Percentiles rank a stretch among this genome's conserved stretches.
These are phyloP conservation scores for Dryococelus australis DNA, from an alignment of 2,888 invertebrate species.

Conservation along the genomic window DNA sequence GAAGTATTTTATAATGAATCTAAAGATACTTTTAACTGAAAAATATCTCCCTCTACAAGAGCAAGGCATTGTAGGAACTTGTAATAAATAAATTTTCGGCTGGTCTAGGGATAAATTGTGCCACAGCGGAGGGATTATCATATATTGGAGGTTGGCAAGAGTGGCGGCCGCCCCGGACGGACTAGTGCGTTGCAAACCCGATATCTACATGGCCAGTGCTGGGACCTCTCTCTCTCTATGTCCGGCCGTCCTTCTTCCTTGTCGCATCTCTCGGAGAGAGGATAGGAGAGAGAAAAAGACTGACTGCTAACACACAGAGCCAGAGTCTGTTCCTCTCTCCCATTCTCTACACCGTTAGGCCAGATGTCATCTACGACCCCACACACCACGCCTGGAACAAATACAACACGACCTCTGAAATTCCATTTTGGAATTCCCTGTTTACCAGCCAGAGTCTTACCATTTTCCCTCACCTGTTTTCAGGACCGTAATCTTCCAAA, in stretches of 20 bases:
- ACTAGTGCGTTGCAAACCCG: slow-evolving; percentile 19
- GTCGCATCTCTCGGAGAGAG: slow-evolving; percentile 44
- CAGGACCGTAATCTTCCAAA: no score
- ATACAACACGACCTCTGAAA: background rate
- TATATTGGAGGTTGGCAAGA: no score
- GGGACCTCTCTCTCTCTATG: background rate
- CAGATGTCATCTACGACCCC: background rate
- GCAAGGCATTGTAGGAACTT: no score
- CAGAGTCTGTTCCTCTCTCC: slow-evolving; percentile 53
- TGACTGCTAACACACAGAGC: slow-evolving; percentile 51
- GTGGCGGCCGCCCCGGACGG: background rate
- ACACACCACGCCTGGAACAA: background rate
- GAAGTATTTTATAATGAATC: no score
- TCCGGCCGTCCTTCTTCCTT: background rate
- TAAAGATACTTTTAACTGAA: no score
- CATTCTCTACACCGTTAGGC: slow-evolving; percentile 41
- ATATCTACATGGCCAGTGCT: background rate
- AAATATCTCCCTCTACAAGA: no score
- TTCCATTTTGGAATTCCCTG: no score
- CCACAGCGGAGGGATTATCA: no score
- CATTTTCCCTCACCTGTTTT: no score
- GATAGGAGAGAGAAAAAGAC: slow-evolving; percentile 56
- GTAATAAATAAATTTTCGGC: no score
- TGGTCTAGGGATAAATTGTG: no score
- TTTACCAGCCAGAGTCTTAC: no score